These are phyloP conservation scores for Ctenochaetus hawaiiensis DNA, from an alignment of 2,797 vertebrate genomes.

Conservation along the genomic window DNA sequence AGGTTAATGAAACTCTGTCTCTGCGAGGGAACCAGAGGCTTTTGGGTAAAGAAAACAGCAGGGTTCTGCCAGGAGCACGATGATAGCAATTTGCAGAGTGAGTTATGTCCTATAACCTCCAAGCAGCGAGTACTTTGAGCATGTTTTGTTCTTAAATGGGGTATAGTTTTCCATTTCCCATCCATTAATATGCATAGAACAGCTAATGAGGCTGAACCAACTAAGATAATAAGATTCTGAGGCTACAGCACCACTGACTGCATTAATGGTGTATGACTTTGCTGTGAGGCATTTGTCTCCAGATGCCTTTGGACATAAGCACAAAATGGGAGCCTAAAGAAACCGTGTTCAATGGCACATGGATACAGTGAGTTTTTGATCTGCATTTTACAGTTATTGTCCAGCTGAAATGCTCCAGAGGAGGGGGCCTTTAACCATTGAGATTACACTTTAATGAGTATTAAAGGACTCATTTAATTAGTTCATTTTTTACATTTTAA, in stretches of 20 bases:
- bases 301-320: conserved; percentile 74
- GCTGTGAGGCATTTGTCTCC: conserved; percentile 80
- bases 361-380: conserved; percentile 60
- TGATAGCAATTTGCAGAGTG: conserved; percentile 89
- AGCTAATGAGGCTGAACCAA: conserved; percentile 88
- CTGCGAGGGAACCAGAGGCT: conserved; percentile 82
- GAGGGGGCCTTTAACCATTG: conserved; percentile 39
- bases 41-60: conserved; percentile 86
- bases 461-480: conserved; percentile 65
- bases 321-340: conserved; percentile 64
- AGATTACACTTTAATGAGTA: conserved; percentile 60
- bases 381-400: conserved; percentile 66
- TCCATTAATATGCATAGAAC: conserved; percentile 88
- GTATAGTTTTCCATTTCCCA: conserved; percentile 85
- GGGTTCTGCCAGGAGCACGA: conserved; percentile 86
- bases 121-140: conserved; percentile 79
- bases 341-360: conserved; percentile 61
- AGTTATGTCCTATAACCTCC: conserved; percentile 86
- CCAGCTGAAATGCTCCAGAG: conserved; percentile 50
- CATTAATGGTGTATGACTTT: conserved; percentile 85
- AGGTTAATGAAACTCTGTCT: conserved; percentile 87
- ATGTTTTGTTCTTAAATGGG: conserved; percentile 86
- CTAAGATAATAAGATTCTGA: conserved; percentile 88
- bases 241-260: conserved; percentile 77
- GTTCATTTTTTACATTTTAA: conserved; percentile 41